Base-by-base conservation (phyloP, 2,113 vertebrate species). In the Campylomormyrus numenius region DNA sequence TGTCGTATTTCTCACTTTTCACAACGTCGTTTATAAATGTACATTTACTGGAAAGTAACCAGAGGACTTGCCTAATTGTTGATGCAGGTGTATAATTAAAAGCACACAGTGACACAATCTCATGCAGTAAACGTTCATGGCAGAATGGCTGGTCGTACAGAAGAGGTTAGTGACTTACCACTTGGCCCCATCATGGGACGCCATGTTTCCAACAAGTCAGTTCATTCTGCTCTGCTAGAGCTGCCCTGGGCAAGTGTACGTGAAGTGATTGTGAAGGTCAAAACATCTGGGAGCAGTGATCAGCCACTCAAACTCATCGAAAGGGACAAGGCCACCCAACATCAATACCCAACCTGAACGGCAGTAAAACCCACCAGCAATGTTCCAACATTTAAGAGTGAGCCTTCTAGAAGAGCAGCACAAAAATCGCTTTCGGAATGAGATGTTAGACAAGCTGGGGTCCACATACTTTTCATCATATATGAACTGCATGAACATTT, bases 1-100 rank as follows among this genome's bases (percentile, higher is more conserved):
- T 53, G 70, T 80, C 10, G 62, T n/a, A 52, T 83, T 89, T 89
- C 48, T 89, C 66, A 24, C 35, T 56, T 56, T 85, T 85, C 39
- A 9, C 48, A 7, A 24, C 10, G 77, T 17, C 31, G 56, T 85
- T 89, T n/a, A 83, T 45, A 27, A 89, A 53, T n/a, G n/a, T 42
- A 31, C 46, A 9, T 49, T n/a, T 6, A 19, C 21, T 66, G 39
- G 35, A 17, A 46, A 56, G n/a, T 70, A 31, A 10, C 27, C 19
- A 70, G 8, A 31, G 62, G 62, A 31, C 62, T 27, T 27, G n/a
- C 62, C 62, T 31, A 66, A 13, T 70, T 31, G 62, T 27, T 66
- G 8, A 66, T 27, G 62, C 24, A 11, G n/a, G 62, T 70, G 58
- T 15, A 70, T 13, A 70, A 31, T 49, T 17, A n/a, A 56, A 53